A percentile compares a stretch with the other conserved stretches of the same genome.
These are phyloP conservation scores for Trachelus iudaicus DNA, from an alignment of 2,888 invertebrate genomes.

Conservation along the genomic window DNA sequence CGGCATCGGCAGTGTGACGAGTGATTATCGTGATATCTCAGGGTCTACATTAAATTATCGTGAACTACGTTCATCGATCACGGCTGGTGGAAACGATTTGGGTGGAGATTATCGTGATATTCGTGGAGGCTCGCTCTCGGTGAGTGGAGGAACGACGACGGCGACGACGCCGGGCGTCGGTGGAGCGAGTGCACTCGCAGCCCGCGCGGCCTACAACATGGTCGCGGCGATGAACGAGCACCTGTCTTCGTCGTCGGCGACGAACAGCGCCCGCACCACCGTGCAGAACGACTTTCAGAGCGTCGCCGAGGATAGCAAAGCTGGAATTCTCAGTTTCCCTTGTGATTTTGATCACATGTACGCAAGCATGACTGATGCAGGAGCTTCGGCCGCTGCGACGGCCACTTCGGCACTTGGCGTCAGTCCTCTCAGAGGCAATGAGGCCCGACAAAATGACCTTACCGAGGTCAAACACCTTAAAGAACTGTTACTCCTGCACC, in stretches of 20 bases:
- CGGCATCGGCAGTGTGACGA: not conserved
- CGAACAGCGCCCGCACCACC: slow-evolving; percentile 31
- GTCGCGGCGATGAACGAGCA: slow-evolving; percentile 66
- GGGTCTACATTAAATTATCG: slow-evolving; percentile 12
- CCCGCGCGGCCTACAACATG: slow-evolving; percentile 57
- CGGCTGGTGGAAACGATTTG: not conserved
- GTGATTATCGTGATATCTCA: slow-evolving; percentile 25
- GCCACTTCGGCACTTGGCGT: slow-evolving; percentile 57
- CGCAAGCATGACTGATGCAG: slow-evolving; percentile 70
- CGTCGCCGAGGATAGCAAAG: slow-evolving; percentile 44
- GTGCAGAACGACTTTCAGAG: slow-evolving; percentile 24
- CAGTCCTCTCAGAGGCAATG: slow-evolving; percentile 59
- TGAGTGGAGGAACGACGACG: slow-evolving; percentile 66
- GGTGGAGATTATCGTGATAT: not conserved
- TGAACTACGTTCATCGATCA: not conserved
- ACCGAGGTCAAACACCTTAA: slow-evolving; percentile 78
- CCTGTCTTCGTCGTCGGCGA: slow-evolving; percentile 54
- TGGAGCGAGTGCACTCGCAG: slow-evolving; percentile 29
- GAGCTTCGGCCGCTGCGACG: slow-evolving; percentile 46
- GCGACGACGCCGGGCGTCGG: slow-evolving; percentile 81
- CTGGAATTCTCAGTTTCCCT: slow-evolving; percentile 72
- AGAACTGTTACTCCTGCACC: slow-evolving; percentile 82
- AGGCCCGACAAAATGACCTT: slow-evolving; percentile 57
- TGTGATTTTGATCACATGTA: slow-evolving; percentile 79
- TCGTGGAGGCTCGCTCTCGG: not conserved